Conservation (phyloP, 92 coral and sea anemone species). For the Pocillopora meandrina region DNA sequence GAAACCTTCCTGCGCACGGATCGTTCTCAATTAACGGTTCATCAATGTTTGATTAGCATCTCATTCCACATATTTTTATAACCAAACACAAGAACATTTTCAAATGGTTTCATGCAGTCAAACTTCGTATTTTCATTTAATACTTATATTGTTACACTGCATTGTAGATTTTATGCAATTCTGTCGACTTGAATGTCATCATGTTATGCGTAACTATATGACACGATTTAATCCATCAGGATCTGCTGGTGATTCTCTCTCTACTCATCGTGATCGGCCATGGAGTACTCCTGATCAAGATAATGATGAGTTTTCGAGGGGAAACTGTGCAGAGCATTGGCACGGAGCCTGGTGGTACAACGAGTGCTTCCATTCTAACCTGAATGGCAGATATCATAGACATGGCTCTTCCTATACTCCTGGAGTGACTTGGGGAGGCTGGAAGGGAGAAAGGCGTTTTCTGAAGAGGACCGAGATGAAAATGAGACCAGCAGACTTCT, state of each 20-base stretch:
- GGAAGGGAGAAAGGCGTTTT: constrained; percentile 43
- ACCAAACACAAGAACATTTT: too few relatives aligned
- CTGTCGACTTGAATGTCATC: too few relatives aligned
- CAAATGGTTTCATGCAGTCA: too few relatives aligned
- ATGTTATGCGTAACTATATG: too few relatives aligned
- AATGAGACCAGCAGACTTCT: constrained; percentile 38
- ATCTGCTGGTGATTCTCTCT: constrained; percentile 25
- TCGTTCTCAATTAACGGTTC: too few relatives aligned
- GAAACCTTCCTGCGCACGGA: too few relatives aligned
- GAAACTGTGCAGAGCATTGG: constrained; percentile 23
- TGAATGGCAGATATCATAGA: constrained; percentile 52
- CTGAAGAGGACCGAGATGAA: constrained; percentile 59
- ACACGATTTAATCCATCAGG: too few relatives aligned
- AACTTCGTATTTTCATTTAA: too few relatives aligned
- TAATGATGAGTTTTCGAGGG: not conserved
- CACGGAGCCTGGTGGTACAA: constrained; percentile 68
- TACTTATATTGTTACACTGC: too few relatives aligned
- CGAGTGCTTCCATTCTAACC: constrained; percentile 25
- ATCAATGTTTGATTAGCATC: too few relatives aligned
- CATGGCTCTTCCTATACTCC: constrained; percentile 18
- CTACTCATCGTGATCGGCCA: not conserved
- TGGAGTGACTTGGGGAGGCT: constrained; percentile 50
- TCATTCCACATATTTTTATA: too few relatives aligned
- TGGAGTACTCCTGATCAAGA: constrained; percentile 51
- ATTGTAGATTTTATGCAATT: too few relatives aligned